Evolutionary conservation across 1,140 invertebrate species (phyloP), one percentile per base, ranked within the genome.

Genomic region (Antheraea mylitta): DNA sequence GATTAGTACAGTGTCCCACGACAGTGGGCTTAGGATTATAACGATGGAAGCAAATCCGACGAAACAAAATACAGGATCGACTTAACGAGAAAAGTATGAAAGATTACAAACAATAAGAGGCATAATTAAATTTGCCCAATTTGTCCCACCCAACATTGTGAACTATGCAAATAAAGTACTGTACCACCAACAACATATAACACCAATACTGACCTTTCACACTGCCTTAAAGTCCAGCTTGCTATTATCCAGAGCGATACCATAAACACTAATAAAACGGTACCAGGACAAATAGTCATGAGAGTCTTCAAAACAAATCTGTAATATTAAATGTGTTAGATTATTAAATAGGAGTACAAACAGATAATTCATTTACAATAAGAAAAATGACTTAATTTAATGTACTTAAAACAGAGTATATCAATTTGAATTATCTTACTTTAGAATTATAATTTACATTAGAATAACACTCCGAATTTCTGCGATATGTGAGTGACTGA

Each of bases 221-320:
- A 99, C 79, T 99, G 98, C 78, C 99, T 95, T 73, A 99, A 93
- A 66, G 98, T 98, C 99, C 99, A 99, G 80, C 97, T 99, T 61
- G 98, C 98, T 78, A 99, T 99, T 91, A 99, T 99, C 99, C 99
- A 99, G 62, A 99, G 93, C 0, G 99, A 99, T 67, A 99, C 97
- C 97, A 99, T 99, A 93, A 99, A 99, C 67, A 99, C 98, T 73
- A 99, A 94, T 77, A 99, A 94, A 69, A 99, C 98, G 62, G 98
- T 99, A 76, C 99, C 99, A 30, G 99, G 99, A 93, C 98, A 99
- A 86, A 99, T 99, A 85, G 99, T 99, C 99, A 99, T 99, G 77
- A 99, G 93, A 62, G 99, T 99, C 94, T 99, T 99, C 82, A 99
- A 95, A 82, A 99, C 99, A 94, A 99, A 99, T 86, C 96, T 95